Percentiles rank a stretch among this genome's conserved stretches.
These are phyloP conservation scores for Schizothorax lantsangensis DNA, from an alignment of 2,797 vertebrate species.

Conservation along the genomic window DNA sequence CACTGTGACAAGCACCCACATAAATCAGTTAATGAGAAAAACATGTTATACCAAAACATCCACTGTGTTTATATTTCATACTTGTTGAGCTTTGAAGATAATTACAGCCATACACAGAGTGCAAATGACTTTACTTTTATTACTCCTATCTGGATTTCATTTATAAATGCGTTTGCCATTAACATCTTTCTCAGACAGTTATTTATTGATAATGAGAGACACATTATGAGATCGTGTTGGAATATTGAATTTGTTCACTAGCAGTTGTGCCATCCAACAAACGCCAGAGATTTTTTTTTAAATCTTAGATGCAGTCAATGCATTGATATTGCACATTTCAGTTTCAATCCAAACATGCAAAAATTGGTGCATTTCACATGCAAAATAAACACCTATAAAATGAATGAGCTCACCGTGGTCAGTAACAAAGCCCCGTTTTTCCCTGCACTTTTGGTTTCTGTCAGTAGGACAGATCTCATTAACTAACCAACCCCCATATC, in stretches of 20 bases:
- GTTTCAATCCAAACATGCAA: not conserved
- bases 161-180: conserved; percentile 1
- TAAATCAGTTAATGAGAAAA: conserved; percentile 25
- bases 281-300: not conserved
- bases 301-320: not conserved
- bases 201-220: not conserved
- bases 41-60: not conserved
- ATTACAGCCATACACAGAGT: conserved; percentile 1
- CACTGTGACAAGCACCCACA: not conserved
- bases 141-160: conserved; percentile 1
- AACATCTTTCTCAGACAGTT: not conserved
- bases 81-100: conserved; percentile 24
- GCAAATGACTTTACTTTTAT: conserved; percentile 6
- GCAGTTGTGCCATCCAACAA: not conserved
- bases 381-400: not conserved
- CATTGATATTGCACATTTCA: not conserved
- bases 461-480: conserved; percentile 52
- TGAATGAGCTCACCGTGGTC: not conserved
- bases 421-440: conserved; percentile 1
- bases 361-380: not conserved
- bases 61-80: conserved; percentile 18
- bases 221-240: not conserved
- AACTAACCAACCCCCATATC: conserved; percentile 57
- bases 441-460: conserved; percentile 59
- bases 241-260: not conserved